Percentiles rank a stretch among this genome's conserved stretches.
phyloP scores from a whole-genome alignment of 92 coral and sea anemone species.

The Porites rus region DNA sequence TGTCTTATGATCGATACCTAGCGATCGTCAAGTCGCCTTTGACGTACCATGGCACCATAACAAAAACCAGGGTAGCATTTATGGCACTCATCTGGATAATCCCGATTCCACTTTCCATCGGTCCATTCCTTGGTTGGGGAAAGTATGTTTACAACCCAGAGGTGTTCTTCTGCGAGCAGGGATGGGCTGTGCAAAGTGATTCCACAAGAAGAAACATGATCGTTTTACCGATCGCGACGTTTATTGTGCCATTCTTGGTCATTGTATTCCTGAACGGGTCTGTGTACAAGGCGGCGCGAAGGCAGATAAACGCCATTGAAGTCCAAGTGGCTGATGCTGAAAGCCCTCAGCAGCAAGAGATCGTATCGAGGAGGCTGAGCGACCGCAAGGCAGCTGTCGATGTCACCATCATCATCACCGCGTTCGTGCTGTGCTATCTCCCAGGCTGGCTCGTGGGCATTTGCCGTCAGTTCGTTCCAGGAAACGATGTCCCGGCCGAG shows the following conservation, averaged over 20 bases:
- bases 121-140: background rate
- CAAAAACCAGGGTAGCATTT: background rate
- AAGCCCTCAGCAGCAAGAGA: background rate
- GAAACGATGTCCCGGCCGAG: background rate
- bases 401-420: background rate
- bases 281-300: background rate
- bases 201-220: too few species aligned
- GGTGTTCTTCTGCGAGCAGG: background rate
- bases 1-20: slow-evolving; percentile 16
- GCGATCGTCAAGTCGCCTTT: slow-evolving; percentile 28
- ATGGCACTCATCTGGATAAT: background rate
- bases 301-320: background rate
- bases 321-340: background rate
- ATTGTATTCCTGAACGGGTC: slow-evolving; percentile 6
- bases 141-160: slow-evolving; percentile 1
- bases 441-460: background rate
- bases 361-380: background rate
- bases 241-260: background rate
- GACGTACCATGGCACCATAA: slow-evolving; percentile 17
- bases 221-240: background rate
- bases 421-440: slow-evolving; percentile 19
- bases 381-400: slow-evolving; percentile 25
- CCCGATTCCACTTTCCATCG: background rate
- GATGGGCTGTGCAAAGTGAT: background rate
- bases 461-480: background rate